Percentiles rank a stretch among this genome's conserved stretches.
phyloP scores from a whole-genome alignment of 1,140 invertebrate genomes.

The Atopsyche davidsoni region DNA sequence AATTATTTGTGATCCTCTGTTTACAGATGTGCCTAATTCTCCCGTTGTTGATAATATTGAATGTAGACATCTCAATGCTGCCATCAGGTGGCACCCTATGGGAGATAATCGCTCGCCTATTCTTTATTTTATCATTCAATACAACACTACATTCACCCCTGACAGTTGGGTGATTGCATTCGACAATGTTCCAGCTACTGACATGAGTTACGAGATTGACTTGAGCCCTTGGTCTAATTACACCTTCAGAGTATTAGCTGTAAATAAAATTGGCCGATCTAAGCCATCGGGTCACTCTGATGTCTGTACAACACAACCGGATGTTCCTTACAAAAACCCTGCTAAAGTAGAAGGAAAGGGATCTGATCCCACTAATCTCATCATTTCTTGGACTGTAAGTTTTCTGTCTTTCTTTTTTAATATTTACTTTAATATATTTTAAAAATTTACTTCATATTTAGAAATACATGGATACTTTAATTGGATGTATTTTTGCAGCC shows the following conservation, averaged over 20 bases:
- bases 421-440: background rate
- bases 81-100: slow-evolving; percentile 77
- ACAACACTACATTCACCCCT: slow-evolving; percentile 90
- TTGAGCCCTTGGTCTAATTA: slow-evolving; percentile 94
- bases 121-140: slow-evolving; percentile 84
- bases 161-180: slow-evolving; percentile 82
- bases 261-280: slow-evolving; percentile 90
- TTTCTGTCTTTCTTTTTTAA: background rate
- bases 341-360: slow-evolving; percentile 90
- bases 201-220: slow-evolving; percentile 65
- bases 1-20: background rate
- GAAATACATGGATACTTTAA: slow-evolving; percentile 1
- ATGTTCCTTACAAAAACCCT: slow-evolving; percentile 91
- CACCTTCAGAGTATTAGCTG: slow-evolving; percentile 89
- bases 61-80: slow-evolving; percentile 66
- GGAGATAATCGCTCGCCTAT: slow-evolving; percentile 94
- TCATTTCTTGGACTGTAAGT: slow-evolving; percentile 90
- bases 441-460: background rate
- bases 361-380: slow-evolving; percentile 79
- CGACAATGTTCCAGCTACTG: slow-evolving; percentile 72
- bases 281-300: slow-evolving; percentile 73
- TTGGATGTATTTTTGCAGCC: slow-evolving; percentile 50
- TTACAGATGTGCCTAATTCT: slow-evolving; percentile 83
- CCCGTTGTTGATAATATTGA: slow-evolving; percentile 62
- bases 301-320: slow-evolving; percentile 79